Base-by-base conservation (phyloP, 2,797 vertebrate genomes). In the Arrhamphus sclerolepis region DNA sequence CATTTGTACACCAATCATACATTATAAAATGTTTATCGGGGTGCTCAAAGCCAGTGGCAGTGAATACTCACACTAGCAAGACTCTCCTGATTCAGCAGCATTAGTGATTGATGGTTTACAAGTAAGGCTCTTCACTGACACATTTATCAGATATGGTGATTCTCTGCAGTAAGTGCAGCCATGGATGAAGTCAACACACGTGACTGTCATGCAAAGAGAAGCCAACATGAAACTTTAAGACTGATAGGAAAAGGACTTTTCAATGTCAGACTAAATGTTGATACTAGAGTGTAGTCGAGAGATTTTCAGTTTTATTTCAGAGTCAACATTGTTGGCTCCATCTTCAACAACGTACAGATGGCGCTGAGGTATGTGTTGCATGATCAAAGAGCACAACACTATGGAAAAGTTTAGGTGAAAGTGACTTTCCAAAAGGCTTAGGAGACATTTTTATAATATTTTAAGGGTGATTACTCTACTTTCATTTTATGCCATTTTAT, bases 41-140 rank as follows among this genome's bases (percentile, higher is more conserved):
- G 56, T 64, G 48, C 48, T 61, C 46, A 18, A 21, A 50, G 56
- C 18, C 55, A 64, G 59, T 20, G 53, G 43, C 21, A 20, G 59
- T 64, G 26, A 71, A 58, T 7, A 38, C 54, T 76, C 21, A 19
- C 34, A 7, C 42, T 58, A 56, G 50, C 21, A 62, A 67, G 38
- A 28, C 48, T 64, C 34, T 63, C 29, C 47, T 46, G 60, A 75
- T 76, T 44, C 44, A 58, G 66, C 39, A 64, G 18, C 9, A 6
- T 65, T 68, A 69, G 64, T 62, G 68, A 78, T 73, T 87, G 62
- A 75, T 67, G 59, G 48, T 70, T 73, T 67, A 72, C 24, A 74
- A 74, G 63, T 39, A 4, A 46, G 34, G 38, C 52, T 72, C 41
- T 79, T 70, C 47, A 51, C 56, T n/a, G 41, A 51, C 39, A 52